Evolutionary conservation across 37 sponge, comb jelly and placozoan genomes (phyloP).

Genomic region (Chondrilla cf. caribensis): DNA sequence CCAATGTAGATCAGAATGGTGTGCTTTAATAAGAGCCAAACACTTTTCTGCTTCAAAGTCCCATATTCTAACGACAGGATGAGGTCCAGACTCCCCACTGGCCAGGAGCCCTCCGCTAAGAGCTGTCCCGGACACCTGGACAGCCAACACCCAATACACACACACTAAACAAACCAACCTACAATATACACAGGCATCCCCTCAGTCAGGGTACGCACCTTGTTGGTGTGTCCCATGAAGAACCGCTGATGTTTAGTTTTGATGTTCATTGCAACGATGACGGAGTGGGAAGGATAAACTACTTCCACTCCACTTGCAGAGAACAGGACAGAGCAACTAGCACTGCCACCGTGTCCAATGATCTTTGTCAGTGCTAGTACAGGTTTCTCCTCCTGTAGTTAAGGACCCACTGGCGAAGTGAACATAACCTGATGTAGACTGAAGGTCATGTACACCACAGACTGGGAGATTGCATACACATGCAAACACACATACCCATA

Average conservation of each 20-base stretch:
- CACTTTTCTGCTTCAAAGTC: constrained; percentile 38
- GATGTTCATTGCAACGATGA: constrained; percentile 71
- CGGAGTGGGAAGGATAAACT: constrained; percentile 69
- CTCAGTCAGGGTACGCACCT: constrained; percentile 27
- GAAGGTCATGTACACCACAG: not conserved
- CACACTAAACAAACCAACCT: not conserved
- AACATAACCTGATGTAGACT: not conserved
- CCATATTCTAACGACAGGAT: constrained; percentile 80
- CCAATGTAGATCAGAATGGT: constrained; percentile 36
- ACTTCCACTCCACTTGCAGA: constrained; percentile 37
- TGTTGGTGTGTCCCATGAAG: constrained; percentile 84
- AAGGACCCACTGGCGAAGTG: too few relatives aligned
- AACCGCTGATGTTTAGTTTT: constrained; percentile 55
- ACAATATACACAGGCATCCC: not conserved
- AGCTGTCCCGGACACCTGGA: constrained; percentile 65
- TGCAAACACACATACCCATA: constrained; percentile 6
- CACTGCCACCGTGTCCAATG: constrained; percentile 65
- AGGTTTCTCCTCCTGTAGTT: constrained; percentile 58
- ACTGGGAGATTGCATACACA: not conserved
- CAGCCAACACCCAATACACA: not conserved
- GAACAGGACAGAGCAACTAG: constrained; percentile 44
- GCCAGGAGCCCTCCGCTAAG: constrained; percentile 56
- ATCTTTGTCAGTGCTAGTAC: constrained; percentile 56
- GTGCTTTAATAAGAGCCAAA: constrained; percentile 72
- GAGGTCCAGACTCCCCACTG: constrained; percentile 65